Evolutionary conservation across 2,113 vertebrate genomes (phyloP).

Genomic region (Ailuropoda melanoleuca): DNA sequence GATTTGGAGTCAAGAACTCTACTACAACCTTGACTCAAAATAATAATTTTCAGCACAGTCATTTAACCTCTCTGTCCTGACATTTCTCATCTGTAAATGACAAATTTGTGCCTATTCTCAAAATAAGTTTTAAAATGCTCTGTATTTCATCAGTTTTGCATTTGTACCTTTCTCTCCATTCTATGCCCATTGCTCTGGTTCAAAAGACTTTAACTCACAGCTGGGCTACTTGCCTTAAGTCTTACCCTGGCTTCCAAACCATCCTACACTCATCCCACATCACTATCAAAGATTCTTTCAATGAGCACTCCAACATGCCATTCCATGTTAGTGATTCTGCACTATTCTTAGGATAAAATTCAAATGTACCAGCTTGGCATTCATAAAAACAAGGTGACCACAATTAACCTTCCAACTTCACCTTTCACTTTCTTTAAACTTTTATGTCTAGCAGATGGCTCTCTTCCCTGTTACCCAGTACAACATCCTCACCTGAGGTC

Average conservation of each 20-base stretch:
- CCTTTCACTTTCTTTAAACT: neutral
- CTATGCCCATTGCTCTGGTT: neutral
- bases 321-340: neutral
- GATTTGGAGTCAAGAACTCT: neutral
- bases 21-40: neutral
- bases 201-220: neutral
- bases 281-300: neutral
- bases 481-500: neutral
- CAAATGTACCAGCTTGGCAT: neutral
- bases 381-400: neutral
- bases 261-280: neutral
- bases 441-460: neutral
- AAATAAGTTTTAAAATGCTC: slow-evolving; percentile 6
- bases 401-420: neutral
- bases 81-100: neutral
- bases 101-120: neutral
- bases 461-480: neutral
- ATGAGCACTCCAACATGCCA: neutral
- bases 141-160: neutral
- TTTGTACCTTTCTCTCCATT: neutral
- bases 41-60: slow-evolving; percentile 36
- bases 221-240: neutral
- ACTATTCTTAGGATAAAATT: neutral
- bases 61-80: neutral
- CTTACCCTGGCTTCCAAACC: neutral